phyloP scores from a whole-genome alignment of 2,888 invertebrate species.

The Amphiduros pacificus region DNA sequence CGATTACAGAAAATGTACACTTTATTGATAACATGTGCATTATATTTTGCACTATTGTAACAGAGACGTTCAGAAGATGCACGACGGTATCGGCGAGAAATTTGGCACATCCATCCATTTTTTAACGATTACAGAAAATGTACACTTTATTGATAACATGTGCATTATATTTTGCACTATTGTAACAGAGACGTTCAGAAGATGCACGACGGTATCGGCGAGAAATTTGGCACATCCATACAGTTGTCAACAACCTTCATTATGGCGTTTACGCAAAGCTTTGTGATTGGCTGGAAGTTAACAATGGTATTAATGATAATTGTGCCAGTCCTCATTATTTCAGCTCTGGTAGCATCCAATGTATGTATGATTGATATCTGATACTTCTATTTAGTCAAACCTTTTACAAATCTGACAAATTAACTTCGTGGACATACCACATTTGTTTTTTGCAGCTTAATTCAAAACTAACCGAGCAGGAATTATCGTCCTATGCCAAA shows the following conservation, averaged over 20 bases:
- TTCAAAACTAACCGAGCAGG: conserved; percentile 48
- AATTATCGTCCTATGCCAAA: conserved; percentile 67
- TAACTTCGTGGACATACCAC: too few relatives aligned
- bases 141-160: too few relatives aligned
- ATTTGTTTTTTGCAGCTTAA: conserved; percentile 49
- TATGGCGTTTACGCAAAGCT: conserved; percentile 26
- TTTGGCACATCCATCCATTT: too few relatives aligned
- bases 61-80: too few relatives aligned
- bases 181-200: conserved; percentile 63
- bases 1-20: too few relatives aligned
- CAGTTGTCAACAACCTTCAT: conserved; percentile 49
- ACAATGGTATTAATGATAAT: conserved; percentile 58
- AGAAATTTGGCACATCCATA: conserved; percentile 62
- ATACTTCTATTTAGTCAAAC: too few relatives aligned
- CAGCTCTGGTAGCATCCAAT: conserved; percentile 13
- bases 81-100: too few relatives aligned
- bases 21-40: too few relatives aligned
- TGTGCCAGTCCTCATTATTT: conserved; percentile 42
- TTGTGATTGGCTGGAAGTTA: conserved; percentile 61
- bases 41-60: too few relatives aligned
- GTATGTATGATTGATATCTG: neutral
- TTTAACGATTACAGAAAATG: too few relatives aligned
- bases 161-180: too few relatives aligned
- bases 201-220: conserved; percentile 63
- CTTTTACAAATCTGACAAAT: too few relatives aligned